A percentile compares a stretch with the other conserved stretches of the same genome.
phyloP scores from a whole-genome alignment of 2,888 invertebrate species.

The Watsonalla binaria region DNA sequence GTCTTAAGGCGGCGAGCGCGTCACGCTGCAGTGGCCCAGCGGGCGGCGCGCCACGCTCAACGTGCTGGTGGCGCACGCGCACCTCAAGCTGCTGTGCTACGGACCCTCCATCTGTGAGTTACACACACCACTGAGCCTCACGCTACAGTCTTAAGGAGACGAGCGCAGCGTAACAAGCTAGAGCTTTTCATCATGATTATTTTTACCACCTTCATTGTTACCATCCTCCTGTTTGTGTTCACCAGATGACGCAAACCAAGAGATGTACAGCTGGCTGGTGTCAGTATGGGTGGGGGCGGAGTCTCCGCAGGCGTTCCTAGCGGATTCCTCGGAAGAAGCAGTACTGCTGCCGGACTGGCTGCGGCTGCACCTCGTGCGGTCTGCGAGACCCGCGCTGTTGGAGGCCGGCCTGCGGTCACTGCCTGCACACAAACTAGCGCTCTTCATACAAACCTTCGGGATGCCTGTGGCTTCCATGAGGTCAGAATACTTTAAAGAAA shows the following conservation, averaged over 20 bases:
- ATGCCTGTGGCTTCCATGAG: conserved; percentile 94
- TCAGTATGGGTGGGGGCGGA: conserved; percentile 87
- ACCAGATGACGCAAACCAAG: conserved; percentile 67
- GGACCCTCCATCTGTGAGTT: conserved; percentile 62
- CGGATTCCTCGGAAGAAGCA: conserved; percentile 86
- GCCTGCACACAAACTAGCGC: conserved; percentile 91
- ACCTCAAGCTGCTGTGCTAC: conserved; percentile 63
- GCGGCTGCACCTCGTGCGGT: conserved; percentile 92
- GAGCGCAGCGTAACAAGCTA: too few species aligned
- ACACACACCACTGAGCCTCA: too few species aligned
- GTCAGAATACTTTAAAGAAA: conserved; percentile 28
- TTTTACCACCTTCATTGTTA: too few species aligned
- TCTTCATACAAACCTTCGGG: conserved; percentile 97
- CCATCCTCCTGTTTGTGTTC: too few species aligned
- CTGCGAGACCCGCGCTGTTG: conserved; percentile 88
- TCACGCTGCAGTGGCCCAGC: conserved; percentile 86
- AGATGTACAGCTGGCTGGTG: conserved; percentile 83
- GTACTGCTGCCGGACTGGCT: conserved; percentile 95
- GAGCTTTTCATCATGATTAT: too few species aligned
- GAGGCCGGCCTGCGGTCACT: conserved; percentile 92
- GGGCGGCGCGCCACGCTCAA: conserved; percentile 86
- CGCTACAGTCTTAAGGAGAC: too few species aligned
- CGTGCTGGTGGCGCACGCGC: conserved; percentile 81
- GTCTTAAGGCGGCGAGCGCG: conserved; percentile 81
- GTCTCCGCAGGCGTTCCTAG: conserved; percentile 86